Base-by-base conservation (phyloP, 92 coral and sea anemone genomes). In the Palythoa grandiflora region DNA sequence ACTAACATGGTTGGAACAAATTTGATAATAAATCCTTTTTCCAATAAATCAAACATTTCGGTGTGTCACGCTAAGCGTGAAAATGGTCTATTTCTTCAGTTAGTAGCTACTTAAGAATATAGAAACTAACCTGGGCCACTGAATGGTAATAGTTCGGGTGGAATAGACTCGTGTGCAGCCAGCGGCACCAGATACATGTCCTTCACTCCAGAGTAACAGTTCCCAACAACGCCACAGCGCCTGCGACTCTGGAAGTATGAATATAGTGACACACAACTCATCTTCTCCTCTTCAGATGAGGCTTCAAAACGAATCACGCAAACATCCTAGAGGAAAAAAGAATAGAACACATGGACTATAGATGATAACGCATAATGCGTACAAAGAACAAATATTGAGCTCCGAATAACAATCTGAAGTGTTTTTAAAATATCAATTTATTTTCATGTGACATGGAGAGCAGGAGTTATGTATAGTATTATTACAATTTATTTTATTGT, bases 181-280 rank as follows among this genome's bases (percentile, higher is more conserved):
- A 97, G 60, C 7, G 99, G 99, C 9, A 95, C 92, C 15, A 97
- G 88, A 70, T 97, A 97, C 99, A 97, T 97, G 84, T 97, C 99
- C 71, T 97, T 97, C 38, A 97, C 98, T 6, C 97, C 98, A 1
- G 92, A 86, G 80, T 95, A 92, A 61, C 99, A 97, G 92, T 97
- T 97, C 38, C 96, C 96, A n/a, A 97, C 95, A 50, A 97, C 99
- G 9, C 99, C 99, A 84, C 99, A 97, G 8, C 99, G 96, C 74
- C 94, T 93, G n/a, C 99, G 96, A 68, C 99, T 97, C 89, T 95
- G 96, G 85, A 97, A 97, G 91, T 97, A 97, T 44, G 99, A 97
- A 84, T 97, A 97, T 35, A 97, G 77, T 5, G 99, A 97, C 84
- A 97, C 97, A 61, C 94, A 97, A 53, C 99, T 93, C 57, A 92